Evolutionary conservation across 2,888 invertebrate species (phyloP).

Genomic region (Gandaritis pyraliata): DNA sequence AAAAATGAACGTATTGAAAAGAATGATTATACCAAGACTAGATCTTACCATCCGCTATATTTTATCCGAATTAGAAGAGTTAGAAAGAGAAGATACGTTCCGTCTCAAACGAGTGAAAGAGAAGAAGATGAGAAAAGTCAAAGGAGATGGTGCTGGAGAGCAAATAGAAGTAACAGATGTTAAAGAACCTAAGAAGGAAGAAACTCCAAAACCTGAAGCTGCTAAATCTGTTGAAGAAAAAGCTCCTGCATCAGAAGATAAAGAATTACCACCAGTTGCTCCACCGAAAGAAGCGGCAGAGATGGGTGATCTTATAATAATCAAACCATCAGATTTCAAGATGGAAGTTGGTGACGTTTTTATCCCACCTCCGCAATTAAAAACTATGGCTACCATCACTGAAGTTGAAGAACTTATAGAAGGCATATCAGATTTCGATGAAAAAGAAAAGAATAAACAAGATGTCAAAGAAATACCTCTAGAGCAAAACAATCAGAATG

Average conservation of each 20-base stretch:
- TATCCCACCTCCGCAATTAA: neutral
- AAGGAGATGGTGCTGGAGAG: slow-evolving; percentile 6
- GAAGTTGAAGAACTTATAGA: slow-evolving; percentile 11
- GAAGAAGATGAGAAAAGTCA: neutral
- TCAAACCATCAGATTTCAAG: slow-evolving; percentile 5
- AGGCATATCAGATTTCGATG: slow-evolving; percentile 1
- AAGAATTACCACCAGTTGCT: neutral
- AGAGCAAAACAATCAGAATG: neutral
- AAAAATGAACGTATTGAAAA: slow-evolving; percentile 24
- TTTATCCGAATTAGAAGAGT: slow-evolving; percentile 11
- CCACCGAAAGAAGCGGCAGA: slow-evolving; percentile 15
- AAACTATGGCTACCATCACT: slow-evolving; percentile 6
- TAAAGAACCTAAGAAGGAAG: slow-evolving; percentile 2
- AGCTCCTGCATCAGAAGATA: neutral
- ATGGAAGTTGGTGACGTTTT: slow-evolving; percentile 4
- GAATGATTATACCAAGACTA: slow-evolving; percentile 16
- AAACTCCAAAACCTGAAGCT: neutral
- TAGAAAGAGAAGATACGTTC: slow-evolving; percentile 37
- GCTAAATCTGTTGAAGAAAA: neutral
- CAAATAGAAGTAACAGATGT: neutral
- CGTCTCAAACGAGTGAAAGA: slow-evolving; percentile 29
- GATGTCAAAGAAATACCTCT: neutral
- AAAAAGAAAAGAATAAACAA: neutral
- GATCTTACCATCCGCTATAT: slow-evolving; percentile 2
- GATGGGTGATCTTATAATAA: slow-evolving; percentile 17